Evolutionary conservation across 92 coral and sea anemone species (phyloP).

Genomic region (Meandrina meandrites): DNA sequence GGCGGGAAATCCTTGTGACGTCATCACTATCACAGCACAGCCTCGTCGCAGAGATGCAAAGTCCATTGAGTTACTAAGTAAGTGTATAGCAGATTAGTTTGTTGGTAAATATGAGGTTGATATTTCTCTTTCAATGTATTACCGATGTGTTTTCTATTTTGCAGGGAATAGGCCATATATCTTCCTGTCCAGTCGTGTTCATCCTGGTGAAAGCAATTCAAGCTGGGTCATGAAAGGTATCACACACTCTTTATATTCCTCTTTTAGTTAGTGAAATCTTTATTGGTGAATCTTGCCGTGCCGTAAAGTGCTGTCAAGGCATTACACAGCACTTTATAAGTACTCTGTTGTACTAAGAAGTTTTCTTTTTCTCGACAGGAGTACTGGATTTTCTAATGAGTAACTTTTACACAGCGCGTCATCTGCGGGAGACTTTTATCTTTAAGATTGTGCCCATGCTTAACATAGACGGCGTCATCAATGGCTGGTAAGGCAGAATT

Average conservation of each 20-base stretch:
- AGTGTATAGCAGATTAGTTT: slow-evolving; percentile 3
- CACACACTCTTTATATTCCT: not conserved
- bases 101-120: not conserved
- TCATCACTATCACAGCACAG: slow-evolving; percentile 89
- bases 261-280: not conserved
- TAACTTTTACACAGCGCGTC: slow-evolving; percentile 88
- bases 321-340: too few species aligned
- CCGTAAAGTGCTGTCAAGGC: too few species aligned
- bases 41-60: slow-evolving; percentile 70
- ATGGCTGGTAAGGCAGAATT: slow-evolving; percentile 80
- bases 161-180: slow-evolving; percentile 87
- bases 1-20: slow-evolving; percentile 95
- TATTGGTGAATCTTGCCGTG: too few species aligned
- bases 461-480: slow-evolving; percentile 95
- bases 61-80: slow-evolving; percentile 67
- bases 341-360: too few species aligned
- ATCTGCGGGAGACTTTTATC: slow-evolving; percentile 87
- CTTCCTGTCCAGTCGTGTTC: slow-evolving; percentile 91
- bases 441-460: slow-evolving; percentile 98
- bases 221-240: slow-evolving; percentile 99
- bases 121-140: not conserved
- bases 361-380: slow-evolving; percentile 49
- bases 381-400: slow-evolving; percentile 91
- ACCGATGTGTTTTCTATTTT: not conserved
- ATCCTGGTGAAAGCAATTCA: slow-evolving; percentile 97